Evolutionary conservation across 2,797 vertebrate genomes (phyloP), one percentile per base, ranked within the genome.

Genomic region (Sebastes trivittatus): DNA sequence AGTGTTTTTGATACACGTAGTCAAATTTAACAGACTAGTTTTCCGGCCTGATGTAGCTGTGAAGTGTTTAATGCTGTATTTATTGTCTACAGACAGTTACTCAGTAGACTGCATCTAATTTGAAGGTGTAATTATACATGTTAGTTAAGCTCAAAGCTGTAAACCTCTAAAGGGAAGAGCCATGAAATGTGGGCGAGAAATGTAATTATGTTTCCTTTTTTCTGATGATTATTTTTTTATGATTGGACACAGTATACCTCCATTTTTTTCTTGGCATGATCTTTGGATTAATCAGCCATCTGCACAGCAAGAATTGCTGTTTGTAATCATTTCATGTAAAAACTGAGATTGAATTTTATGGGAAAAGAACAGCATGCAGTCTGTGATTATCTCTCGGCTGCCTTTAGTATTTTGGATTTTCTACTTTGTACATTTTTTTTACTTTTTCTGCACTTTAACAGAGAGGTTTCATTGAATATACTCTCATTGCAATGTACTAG

Each of bases 121-220:
- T 74, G 63, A 81, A 88, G 74, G 78, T 88, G 79, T 90, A 90
- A 93, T 94, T 92, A 86, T 52, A 84, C 72, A 78, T 54, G 70
- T 86, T 90, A 36, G 84, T 86, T 80, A 82, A 27, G 66, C 89
- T 83, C 49, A 71, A 65, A 89, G 79, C 78, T 11, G 9, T 23
- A 76, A 42, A 79, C n/a, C 55, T 80, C 62, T 69, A 4, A 72
- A 72, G 72, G 69, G 7, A 65, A 71, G 75, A 85, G 38, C 52
- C 42, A 8, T 74, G 63, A 75, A 86, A 85, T 80, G 56, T 62
- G 58, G 60, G 7, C 18, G 25, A 13, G 52, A 54, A 69, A 75
- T 87, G 63, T 83, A 85, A 88, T 92, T 72, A 73, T 75, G 42
- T 72, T 79, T 74, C 20, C 64, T 67, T 59, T 61, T 75, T 78